These are phyloP conservation scores for Siphlonurus alternatus DNA, from an alignment of 2,888 invertebrate genomes.

Conservation along the genomic window DNA sequence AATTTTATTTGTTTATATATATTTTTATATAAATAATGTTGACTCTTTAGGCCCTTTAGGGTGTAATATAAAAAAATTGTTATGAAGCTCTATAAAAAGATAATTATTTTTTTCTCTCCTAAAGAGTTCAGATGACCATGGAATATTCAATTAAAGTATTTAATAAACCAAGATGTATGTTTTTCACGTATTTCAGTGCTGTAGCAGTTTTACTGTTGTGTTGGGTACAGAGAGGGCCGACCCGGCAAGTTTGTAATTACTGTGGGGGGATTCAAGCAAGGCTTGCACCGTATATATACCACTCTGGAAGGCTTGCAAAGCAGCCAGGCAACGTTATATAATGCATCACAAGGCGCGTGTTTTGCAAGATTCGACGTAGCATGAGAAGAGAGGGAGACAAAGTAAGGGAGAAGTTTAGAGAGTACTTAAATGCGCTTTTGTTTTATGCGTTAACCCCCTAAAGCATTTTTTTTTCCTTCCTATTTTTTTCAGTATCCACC, in stretches of 20 bases:
- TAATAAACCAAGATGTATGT: background rate
- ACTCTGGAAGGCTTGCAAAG: background rate
- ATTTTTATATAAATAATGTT: too few species aligned
- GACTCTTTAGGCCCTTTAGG: too few species aligned
- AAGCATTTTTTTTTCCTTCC: background rate
- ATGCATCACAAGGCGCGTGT: too few species aligned
- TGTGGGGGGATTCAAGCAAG: background rate
- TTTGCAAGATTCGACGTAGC: background rate
- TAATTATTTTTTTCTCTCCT: too few species aligned
- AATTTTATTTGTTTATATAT: too few species aligned
- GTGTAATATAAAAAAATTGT: too few species aligned
- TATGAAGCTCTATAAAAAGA: too few species aligned
- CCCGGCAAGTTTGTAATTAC: background rate
- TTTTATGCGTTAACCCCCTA: background rate
- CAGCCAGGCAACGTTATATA: background rate
- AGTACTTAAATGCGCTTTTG: background rate
- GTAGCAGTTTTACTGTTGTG: too few species aligned
- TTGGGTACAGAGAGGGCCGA: too few species aligned
- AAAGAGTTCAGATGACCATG: background rate
- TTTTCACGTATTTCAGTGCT: background rate
- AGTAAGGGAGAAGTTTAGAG: background rate
- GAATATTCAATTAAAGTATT: background rate
- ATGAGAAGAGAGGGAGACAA: background rate
- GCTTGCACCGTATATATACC: background rate
- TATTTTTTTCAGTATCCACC: background rate